A percentile compares a stretch with the other conserved stretches of the same genome.
phyloP scores from a whole-genome alignment of 1,140 invertebrate species.

The Penaeus chinensis region DNA sequence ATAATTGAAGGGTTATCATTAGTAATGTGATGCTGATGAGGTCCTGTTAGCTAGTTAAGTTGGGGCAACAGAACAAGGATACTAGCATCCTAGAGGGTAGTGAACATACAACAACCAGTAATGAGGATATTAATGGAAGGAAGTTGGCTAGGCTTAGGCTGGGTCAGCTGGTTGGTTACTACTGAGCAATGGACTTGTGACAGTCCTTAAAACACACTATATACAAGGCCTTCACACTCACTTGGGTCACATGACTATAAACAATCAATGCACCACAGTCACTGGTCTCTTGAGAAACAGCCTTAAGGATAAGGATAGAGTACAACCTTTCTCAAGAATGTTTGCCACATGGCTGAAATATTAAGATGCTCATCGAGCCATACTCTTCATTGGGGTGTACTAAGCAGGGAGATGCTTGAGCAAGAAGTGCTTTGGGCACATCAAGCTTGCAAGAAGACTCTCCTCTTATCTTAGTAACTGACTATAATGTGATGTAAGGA shows the following conservation, averaged over 20 bases:
- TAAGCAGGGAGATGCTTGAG: no score
- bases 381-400: neutral
- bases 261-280: slow-evolving; percentile 30
- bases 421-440: no score
- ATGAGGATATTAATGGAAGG: neutral
- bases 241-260: slow-evolving; percentile 30
- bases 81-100: slow-evolving; percentile 27
- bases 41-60: slow-evolving; percentile 36
- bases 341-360: slow-evolving; percentile 21
- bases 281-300: slow-evolving; percentile 15
- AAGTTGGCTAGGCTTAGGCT: slow-evolving; percentile 26
- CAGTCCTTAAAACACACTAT: slow-evolving; percentile 45
- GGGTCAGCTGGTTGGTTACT: slow-evolving; percentile 53
- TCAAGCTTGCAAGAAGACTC: no score
- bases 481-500: no score
- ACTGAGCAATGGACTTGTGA: slow-evolving; percentile 52
- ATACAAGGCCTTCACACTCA: slow-evolving; percentile 46
- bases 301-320: neutral
- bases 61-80: slow-evolving; percentile 14
- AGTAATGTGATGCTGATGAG: slow-evolving; percentile 35
- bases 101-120: slow-evolving; percentile 48
- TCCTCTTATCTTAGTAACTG: no score
- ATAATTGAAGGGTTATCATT: slow-evolving; percentile 15
- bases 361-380: neutral
- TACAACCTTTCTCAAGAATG: slow-evolving; percentile 26